phyloP scores from a whole-genome alignment of 2,113 vertebrate species.

The Burhinus oedicnemus region DNA sequence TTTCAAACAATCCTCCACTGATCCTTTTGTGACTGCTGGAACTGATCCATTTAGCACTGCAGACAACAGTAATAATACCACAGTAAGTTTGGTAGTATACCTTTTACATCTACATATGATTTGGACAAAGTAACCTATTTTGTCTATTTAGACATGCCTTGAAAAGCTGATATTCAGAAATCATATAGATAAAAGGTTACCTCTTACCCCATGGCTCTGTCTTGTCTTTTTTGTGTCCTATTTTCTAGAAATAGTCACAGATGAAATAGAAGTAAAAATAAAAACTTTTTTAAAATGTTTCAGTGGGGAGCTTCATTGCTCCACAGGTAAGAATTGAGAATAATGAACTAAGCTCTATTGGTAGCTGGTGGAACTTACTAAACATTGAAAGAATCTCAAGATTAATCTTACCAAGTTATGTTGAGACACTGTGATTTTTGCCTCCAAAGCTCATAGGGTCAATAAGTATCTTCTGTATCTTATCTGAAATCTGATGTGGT shows the following conservation, averaged over 20 bases:
- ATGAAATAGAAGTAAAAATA: background rate
- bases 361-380: background rate
- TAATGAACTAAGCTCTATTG: background rate
- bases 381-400: background rate
- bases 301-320: background rate
- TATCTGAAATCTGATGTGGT: background rate
- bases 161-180: background rate
- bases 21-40: constrained; percentile 78
- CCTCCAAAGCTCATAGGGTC: background rate
- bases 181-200: background rate
- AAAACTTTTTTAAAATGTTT: background rate
- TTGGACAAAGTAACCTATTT: background rate
- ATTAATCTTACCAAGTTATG: background rate
- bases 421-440: background rate
- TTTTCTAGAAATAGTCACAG: background rate
- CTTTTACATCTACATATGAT: background rate
- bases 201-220: background rate
- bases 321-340: background rate
- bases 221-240: background rate
- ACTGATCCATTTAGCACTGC: constrained; percentile 79
- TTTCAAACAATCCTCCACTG: constrained; percentile 83
- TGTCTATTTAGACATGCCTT: background rate
- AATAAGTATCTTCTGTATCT: background rate
- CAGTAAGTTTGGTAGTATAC: constrained; percentile 59
- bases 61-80: constrained; percentile 48